Evolutionary conservation across 1,140 invertebrate genomes (phyloP), one percentile per base, ranked within the genome.

Genomic region (Trinorchestia longiramus): DNA sequence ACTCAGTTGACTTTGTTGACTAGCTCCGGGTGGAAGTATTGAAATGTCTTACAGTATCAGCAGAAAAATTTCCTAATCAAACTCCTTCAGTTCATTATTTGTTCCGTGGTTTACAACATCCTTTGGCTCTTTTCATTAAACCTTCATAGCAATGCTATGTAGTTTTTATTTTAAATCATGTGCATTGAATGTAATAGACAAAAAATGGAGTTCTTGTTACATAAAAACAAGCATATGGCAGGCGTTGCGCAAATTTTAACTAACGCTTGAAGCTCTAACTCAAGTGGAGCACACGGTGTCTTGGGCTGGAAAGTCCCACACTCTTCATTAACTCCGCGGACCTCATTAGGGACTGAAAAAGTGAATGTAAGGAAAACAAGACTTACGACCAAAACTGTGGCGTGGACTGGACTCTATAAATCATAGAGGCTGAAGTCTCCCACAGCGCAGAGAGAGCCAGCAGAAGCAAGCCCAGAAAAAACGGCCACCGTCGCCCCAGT

Each of bases 301-400:
- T 23, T 91, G 11, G 0, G 11, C 4, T 43, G 41, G 47, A 4
- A 42, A 91, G 41, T 91, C 8, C 4, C 41, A 42, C 19, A 17
- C 41, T 42, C 11, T 91, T 43, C 41, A 91, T 23, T 36, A 91
- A 3, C 4, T 43, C 6, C 41, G 41, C 15, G 43, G 41, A 41
- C 19, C 41, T 43, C 41, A 91, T 42, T 91, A 91, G 88, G 88
- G 41, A 23, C 4, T 11, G 62, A 19, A 77, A 77, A 77, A 19
- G 62, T 28, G 15, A 77, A 77, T 77, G 62, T 3, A 28, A 77
- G 11, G 28, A 11, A 11, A 77, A 23, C 36, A 28, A 77, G 43
- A 91, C 88, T 94, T 40, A 94, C 92, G 92, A n/a, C 92, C 92
- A 94, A 44, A 94, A 94, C 3, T 6, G 44, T 19, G 36, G 92